These are phyloP conservation scores for Trachelus stipa DNA, from an alignment of 2,888 invertebrate genomes.

Conservation along the genomic window DNA sequence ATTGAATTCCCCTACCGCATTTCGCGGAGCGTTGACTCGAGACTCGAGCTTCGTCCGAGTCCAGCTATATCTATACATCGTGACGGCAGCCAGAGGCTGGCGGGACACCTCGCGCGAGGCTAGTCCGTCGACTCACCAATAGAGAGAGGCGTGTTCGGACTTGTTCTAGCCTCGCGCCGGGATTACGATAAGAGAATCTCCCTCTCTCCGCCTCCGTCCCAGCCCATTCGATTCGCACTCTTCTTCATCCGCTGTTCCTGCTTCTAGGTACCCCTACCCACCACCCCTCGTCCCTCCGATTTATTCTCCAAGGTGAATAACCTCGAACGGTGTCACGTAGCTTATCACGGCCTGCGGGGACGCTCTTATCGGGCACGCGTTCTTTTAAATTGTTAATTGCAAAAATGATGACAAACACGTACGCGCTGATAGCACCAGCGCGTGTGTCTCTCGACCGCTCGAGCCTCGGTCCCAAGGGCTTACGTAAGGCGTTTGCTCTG, in stretches of 20 bases:
- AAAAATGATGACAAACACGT: conserved; percentile 7
- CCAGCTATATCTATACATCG: conserved; percentile 17
- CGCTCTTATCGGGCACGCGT: conserved; percentile 51
- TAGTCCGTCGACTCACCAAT: conserved; percentile 51
- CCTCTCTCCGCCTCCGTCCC: not conserved
- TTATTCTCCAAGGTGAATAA: conserved; percentile 59
- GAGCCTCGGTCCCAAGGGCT: not conserved
- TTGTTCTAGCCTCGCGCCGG: conserved; percentile 44
- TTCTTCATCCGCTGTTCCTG: not conserved
- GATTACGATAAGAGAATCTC: conserved; percentile 37
- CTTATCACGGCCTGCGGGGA: conserved; percentile 55
- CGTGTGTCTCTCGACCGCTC: not conserved
- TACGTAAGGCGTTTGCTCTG: conserved; percentile 2
- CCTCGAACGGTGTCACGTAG: conserved; percentile 60
- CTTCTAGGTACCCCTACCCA: conserved; percentile 8
- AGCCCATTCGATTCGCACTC: conserved; percentile 13
- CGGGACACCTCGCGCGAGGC: conserved; percentile 33
- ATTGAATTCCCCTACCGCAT: conserved; percentile 41
- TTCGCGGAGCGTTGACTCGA: conserved; percentile 47
- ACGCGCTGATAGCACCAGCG: not conserved
- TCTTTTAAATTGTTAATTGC: conserved; percentile 11
- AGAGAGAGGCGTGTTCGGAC: conserved; percentile 32
- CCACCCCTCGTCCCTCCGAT: conserved; percentile 20
- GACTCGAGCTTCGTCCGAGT: conserved; percentile 7
- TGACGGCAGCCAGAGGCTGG: not conserved